Evolutionary conservation across 1,140 invertebrate genomes (phyloP).

Genomic region (Olivierus martensii): DNA sequence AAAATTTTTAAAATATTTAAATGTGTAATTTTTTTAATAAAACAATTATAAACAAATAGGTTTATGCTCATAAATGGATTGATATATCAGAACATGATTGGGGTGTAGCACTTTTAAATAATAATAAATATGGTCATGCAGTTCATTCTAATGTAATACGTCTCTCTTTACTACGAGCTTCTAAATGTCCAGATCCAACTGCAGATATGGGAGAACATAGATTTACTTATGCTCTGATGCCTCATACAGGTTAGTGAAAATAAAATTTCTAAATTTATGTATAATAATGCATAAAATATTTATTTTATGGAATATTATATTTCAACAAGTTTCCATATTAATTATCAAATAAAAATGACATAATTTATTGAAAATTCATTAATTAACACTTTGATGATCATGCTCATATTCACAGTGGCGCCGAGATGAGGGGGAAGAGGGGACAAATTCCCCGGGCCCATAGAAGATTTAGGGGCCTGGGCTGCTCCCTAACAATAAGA

Average conservation of each 20-base stretch:
- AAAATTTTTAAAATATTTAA: background rate
- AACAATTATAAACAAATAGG: slow-evolving; percentile 20
- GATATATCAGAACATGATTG: slow-evolving; percentile 37
- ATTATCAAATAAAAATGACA: too few species aligned
- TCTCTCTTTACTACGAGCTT: slow-evolving; percentile 36
- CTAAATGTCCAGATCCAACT: slow-evolving; percentile 36
- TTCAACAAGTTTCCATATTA: too few species aligned
- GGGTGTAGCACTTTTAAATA: slow-evolving; percentile 40
- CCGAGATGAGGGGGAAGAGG: too few species aligned
- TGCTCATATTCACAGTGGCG: too few species aligned
- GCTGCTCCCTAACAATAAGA: too few species aligned
- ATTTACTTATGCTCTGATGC: slow-evolving; percentile 39
- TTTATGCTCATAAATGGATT: slow-evolving; percentile 39
- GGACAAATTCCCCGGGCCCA: too few species aligned
- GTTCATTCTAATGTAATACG: slow-evolving; percentile 31
- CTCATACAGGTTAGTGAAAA: slow-evolving; percentile 36
- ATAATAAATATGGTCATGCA: slow-evolving; percentile 39
- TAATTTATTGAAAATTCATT: too few species aligned
- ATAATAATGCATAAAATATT: too few species aligned
- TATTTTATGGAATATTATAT: too few species aligned
- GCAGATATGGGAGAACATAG: slow-evolving; percentile 38
- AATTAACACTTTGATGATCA: too few species aligned
- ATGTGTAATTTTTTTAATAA: background rate
- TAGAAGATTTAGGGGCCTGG: too few species aligned
- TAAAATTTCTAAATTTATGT: too few species aligned